These are phyloP conservation scores for Hyperoplus lanceolatus DNA, from an alignment of 2,797 vertebrate species.

Conservation along the genomic window DNA sequence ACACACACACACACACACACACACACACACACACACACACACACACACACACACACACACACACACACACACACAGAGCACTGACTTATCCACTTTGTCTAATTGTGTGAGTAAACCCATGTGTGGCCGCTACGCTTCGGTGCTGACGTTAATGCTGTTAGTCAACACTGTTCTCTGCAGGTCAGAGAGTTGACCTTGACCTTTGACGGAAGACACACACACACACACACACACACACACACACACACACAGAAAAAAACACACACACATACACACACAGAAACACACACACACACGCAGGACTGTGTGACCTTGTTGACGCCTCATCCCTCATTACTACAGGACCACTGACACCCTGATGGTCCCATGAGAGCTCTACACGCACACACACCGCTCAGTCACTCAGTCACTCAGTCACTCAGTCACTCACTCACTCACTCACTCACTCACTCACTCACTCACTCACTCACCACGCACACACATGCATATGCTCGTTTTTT, in stretches of 20 bases:
- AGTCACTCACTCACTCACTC: too few species aligned
- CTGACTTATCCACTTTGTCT: not conserved
- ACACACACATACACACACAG: too few species aligned
- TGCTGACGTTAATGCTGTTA: constrained; percentile 8
- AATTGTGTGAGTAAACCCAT: not conserved
- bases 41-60: too few species aligned
- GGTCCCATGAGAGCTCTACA: constrained; percentile 26
- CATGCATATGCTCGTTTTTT: too few species aligned
- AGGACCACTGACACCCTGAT: not conserved
- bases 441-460: too few species aligned
- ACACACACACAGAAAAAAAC: too few species aligned
- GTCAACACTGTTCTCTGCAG: constrained; percentile 17
- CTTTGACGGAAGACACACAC: not conserved
- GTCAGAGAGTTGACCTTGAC: constrained; percentile 15
- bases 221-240: too few species aligned
- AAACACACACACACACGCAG: not conserved
- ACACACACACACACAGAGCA: not conserved
- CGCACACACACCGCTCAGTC: not conserved
- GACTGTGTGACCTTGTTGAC: constrained; percentile 11
- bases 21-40: too few species aligned
- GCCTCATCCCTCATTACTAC: constrained; percentile 34
- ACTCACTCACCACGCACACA: too few species aligned
- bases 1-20: too few species aligned
- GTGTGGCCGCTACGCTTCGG: not conserved
- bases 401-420: too few species aligned